phyloP scores from a whole-genome alignment of 2,113 vertebrate species.

The Hydrolagus affinis region DNA sequence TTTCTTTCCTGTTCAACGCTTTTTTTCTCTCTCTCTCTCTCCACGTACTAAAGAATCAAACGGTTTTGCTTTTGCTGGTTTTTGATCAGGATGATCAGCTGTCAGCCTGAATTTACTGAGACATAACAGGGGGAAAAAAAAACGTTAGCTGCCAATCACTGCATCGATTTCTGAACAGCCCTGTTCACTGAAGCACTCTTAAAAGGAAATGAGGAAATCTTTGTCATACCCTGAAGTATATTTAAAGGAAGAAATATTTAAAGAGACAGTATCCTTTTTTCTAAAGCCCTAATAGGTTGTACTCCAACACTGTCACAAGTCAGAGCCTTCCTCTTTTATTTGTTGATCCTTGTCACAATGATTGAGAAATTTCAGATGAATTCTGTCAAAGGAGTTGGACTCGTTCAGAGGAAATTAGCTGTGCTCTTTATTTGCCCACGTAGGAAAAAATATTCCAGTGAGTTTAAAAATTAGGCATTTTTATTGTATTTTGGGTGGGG shows the following conservation, averaged over 20 bases:
- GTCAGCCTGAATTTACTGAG: constrained; percentile 65
- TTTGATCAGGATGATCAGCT: constrained; percentile 64
- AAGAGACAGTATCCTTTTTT: constrained; percentile 28
- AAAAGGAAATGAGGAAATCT: constrained; percentile 32
- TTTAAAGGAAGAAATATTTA: constrained; percentile 28
- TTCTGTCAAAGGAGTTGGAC: not conserved
- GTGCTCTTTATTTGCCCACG: not conserved
- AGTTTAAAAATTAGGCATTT: not conserved
- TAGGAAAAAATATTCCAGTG: not conserved
- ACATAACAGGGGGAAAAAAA: constrained; percentile 63
- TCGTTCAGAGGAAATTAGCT: not conserved
- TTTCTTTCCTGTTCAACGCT: constrained; percentile 47
- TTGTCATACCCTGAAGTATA: constrained; percentile 29
- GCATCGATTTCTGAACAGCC: constrained; percentile 55
- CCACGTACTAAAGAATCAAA: constrained; percentile 60
- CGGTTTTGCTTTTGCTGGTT: constrained; percentile 63
- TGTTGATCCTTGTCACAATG: constrained; percentile 1
- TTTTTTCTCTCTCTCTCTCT: constrained; percentile 39
- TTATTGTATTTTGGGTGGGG: not conserved
- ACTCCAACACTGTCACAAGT: not conserved
- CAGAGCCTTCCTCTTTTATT: constrained; percentile 15
- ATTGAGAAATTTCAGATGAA: constrained; percentile 18
- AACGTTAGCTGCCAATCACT: constrained; percentile 73
- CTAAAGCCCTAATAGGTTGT: not conserved
- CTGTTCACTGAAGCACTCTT: constrained; percentile 25